Evolutionary conservation across 2,113 vertebrate species (phyloP), one percentile per base, ranked within the genome.

Genomic region (Opisthocomus hoazin): DNA sequence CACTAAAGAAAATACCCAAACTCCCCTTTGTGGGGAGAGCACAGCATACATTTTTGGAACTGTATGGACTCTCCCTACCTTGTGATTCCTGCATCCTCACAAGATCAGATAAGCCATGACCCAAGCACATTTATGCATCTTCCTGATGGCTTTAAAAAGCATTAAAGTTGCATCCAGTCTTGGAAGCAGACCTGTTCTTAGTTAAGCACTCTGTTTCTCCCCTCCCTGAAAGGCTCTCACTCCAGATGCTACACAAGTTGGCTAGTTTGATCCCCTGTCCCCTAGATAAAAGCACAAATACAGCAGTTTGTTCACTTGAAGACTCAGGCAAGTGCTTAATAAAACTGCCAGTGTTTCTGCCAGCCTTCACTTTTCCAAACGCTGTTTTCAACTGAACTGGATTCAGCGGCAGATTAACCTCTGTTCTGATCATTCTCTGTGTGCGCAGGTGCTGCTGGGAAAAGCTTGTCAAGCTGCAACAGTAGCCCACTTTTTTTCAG

Each of bases 371-470:
- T 92, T 37, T 89, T 76, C 65, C 37, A 69, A 96, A 82, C 3
- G 13, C 16, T 64, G 20, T 76, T 93, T 94, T 70, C 56, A 81
- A 43, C 41, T 76, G 50, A 90, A 69, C 22, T 45, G 41, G 29
- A 87, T 79, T 77, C 45, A 90, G 64, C 54, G 91, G 41, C 63
- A 92, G 76, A 94, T 95, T 93, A 89, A 94, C 92, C 57, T 93
- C 70, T 80, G 51, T 77, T 87, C 81, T 57, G 43, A 93, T 70
- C 54, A 34, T 57, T 54, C n/a, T 56, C 21, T 54, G 10, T 23
- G 56, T 3, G 2, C 0, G 65, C n/a, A 87, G 45, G 68, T 63
- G 51, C 64, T 96, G 36, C 68, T 88, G 76, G 61, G 20, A 87
- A 53, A 87, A 19, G 36, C 43, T 58, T 51, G 27, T 78, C 87